These are phyloP conservation scores for Percopsis omiscomaycus DNA, from an alignment of 2,797 vertebrate species.

Conservation along the genomic window DNA sequence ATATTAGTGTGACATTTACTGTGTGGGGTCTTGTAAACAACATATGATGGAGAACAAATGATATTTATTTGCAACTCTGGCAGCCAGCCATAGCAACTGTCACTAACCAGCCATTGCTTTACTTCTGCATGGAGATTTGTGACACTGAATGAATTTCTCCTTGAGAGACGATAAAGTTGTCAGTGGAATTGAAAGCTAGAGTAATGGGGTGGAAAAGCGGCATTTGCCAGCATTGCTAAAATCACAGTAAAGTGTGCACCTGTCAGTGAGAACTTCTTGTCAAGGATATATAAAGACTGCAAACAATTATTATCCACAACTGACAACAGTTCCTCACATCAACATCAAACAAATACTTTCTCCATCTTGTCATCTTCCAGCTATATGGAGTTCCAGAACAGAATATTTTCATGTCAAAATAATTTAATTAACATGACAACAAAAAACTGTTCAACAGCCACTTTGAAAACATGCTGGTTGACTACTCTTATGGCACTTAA, in stretches of 20 bases:
- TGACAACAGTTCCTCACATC: background rate
- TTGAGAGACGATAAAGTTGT: slow-evolving; percentile 73
- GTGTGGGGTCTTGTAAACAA: slow-evolving; percentile 1
- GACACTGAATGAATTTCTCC: slow-evolving; percentile 71
- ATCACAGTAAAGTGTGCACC: slow-evolving; percentile 39
- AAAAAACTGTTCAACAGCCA: too few relatives aligned
- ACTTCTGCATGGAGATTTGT: slow-evolving; percentile 68
- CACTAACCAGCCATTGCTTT: slow-evolving; percentile 64
- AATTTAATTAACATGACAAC: background rate
- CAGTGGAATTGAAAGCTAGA: slow-evolving; percentile 68
- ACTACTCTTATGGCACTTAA: too few relatives aligned
- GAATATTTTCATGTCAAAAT: background rate
- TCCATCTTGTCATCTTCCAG: background rate
- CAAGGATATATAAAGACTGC: background rate
- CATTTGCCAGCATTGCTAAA: slow-evolving; percentile 60
- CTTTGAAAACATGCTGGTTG: too few relatives aligned
- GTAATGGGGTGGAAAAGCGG: slow-evolving; percentile 71
- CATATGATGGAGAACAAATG: slow-evolving; percentile 38
- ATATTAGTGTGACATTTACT: slow-evolving; percentile 8
- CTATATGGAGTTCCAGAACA: background rate
- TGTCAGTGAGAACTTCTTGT: slow-evolving; percentile 40
- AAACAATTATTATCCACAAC: background rate
- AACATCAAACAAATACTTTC: background rate
- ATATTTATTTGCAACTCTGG: slow-evolving; percentile 44
- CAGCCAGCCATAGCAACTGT: slow-evolving; percentile 43